Percentiles rank a stretch among this genome's conserved stretches.
Evolutionary conservation across 1,140 invertebrate species (phyloP).

Genomic region (Drosophila pandora): DNA sequence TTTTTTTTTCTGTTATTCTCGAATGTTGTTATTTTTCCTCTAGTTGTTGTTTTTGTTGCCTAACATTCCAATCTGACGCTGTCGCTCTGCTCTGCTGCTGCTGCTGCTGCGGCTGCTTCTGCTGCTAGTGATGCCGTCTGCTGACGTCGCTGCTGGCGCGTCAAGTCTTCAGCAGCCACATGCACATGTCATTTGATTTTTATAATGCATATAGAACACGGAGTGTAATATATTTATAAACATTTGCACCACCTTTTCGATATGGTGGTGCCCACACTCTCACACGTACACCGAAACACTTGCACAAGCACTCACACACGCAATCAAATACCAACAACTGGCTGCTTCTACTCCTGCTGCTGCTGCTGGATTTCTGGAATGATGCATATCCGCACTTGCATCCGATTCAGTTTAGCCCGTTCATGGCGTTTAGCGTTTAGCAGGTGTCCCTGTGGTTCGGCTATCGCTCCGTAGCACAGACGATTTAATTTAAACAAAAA

Average conservation of each 20-base stretch:
- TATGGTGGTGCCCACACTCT: slow-evolving; percentile 20
- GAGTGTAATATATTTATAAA: slow-evolving; percentile 60
- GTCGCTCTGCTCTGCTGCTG: slow-evolving; percentile 49
- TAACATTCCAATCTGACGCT: slow-evolving; percentile 67
- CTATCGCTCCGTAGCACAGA: slow-evolving; percentile 22
- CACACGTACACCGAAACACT: slow-evolving; percentile 35
- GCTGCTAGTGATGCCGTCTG: neutral
- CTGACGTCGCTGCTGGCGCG: slow-evolving; percentile 32
- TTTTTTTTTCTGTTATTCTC: slow-evolving; percentile 11
- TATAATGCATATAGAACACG: slow-evolving; percentile 55
- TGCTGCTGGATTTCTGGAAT: slow-evolving; percentile 72
- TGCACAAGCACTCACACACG: slow-evolving; percentile 58
- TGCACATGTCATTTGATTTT: slow-evolving; percentile 70
- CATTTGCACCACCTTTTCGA: slow-evolving; percentile 55
- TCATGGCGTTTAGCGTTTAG: slow-evolving; percentile 1
- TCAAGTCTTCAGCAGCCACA: slow-evolving; percentile 59
- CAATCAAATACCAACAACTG: slow-evolving; percentile 55
- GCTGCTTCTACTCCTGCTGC: slow-evolving; percentile 37
- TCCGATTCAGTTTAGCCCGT: slow-evolving; percentile 25
- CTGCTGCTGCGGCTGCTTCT: slow-evolving; percentile 24
- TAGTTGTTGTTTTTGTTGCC: slow-evolving; percentile 18
- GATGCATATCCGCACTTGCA: slow-evolving; percentile 45
- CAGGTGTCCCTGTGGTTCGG: slow-evolving; percentile 4
- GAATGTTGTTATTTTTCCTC: slow-evolving; percentile 51
- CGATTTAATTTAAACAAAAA: slow-evolving; percentile 42